Conservation (phyloP, 2,888 invertebrate genomes). For the Fragum sueziense region DNA sequence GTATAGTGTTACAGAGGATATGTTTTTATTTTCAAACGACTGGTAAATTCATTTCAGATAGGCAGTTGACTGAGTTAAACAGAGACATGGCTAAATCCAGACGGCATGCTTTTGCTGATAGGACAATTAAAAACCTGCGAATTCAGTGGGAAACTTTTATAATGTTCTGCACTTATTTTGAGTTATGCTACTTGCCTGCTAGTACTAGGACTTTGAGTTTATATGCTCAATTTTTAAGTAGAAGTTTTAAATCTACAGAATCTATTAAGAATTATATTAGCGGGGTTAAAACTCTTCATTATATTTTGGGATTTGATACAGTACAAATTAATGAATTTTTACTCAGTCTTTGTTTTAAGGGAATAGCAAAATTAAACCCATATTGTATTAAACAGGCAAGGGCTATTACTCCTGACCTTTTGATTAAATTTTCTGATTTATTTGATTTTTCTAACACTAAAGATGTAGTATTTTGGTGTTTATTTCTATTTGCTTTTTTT, state of each 20-base stretch:
- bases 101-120: background rate
- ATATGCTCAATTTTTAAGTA: background rate
- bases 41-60: too few relatives aligned
- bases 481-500: constrained; percentile 5
- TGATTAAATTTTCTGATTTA: background rate
- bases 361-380: background rate
- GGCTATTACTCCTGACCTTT: background rate
- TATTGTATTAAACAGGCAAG: background rate
- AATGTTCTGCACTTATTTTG: background rate
- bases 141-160: background rate
- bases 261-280: background rate
- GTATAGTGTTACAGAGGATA: too few relatives aligned
- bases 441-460: background rate
- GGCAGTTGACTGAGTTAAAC: too few relatives aligned
- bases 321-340: background rate
- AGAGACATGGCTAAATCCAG: background rate
- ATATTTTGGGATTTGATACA: background rate
- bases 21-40: too few relatives aligned
- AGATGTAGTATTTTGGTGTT: constrained; percentile 1
- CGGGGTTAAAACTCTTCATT: background rate
- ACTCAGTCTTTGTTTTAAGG: background rate
- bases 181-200: background rate
- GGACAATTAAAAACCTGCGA: background rate
- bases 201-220: background rate
- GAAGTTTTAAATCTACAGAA: background rate